Evolutionary conservation across 1,140 invertebrate genomes (phyloP).

Genomic region (Brachystomella parvula): DNA sequence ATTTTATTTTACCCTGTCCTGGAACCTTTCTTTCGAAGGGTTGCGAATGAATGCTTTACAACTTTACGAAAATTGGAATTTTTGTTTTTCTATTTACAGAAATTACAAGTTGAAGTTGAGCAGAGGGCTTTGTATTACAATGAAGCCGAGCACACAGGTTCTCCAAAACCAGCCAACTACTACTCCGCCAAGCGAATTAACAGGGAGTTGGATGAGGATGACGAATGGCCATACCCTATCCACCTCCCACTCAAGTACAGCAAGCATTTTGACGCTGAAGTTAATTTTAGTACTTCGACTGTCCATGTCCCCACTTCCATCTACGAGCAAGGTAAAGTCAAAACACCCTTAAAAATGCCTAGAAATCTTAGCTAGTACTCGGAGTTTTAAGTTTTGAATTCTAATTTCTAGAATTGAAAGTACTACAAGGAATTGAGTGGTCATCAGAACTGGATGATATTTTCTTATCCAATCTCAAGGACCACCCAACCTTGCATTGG

Average conservation of each 20-base stretch:
- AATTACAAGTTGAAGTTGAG: constrained; percentile 45
- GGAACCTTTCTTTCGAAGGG: too few relatives aligned
- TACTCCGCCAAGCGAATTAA: constrained; percentile 51
- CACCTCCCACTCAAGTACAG: constrained; percentile 56
- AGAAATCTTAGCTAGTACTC: neutral
- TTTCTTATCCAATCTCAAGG: constrained; percentile 75
- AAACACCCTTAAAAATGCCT: too few relatives aligned
- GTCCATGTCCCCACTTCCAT: constrained; percentile 92
- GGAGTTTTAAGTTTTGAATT: constrained; percentile 16
- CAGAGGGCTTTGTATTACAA: constrained; percentile 38
- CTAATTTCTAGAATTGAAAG: constrained; percentile 49
- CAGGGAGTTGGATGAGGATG: constrained; percentile 41
- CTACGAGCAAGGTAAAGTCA: constrained; percentile 79
- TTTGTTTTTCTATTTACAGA: constrained; percentile 31
- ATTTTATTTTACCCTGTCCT: too few relatives aligned
- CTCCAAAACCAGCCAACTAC: constrained; percentile 21
- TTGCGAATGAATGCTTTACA: neutral
- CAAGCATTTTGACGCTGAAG: constrained; percentile 72
- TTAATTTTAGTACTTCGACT: constrained; percentile 74
- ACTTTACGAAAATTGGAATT: neutral
- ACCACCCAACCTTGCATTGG: constrained; percentile 82
- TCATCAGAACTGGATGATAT: constrained; percentile 72
- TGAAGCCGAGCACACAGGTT: constrained; percentile 12
- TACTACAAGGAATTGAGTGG: constrained; percentile 72
- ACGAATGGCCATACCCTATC: constrained; percentile 40